phyloP scores from a whole-genome alignment of 2,888 invertebrate species.

The Megalurothrips usitatus region DNA sequence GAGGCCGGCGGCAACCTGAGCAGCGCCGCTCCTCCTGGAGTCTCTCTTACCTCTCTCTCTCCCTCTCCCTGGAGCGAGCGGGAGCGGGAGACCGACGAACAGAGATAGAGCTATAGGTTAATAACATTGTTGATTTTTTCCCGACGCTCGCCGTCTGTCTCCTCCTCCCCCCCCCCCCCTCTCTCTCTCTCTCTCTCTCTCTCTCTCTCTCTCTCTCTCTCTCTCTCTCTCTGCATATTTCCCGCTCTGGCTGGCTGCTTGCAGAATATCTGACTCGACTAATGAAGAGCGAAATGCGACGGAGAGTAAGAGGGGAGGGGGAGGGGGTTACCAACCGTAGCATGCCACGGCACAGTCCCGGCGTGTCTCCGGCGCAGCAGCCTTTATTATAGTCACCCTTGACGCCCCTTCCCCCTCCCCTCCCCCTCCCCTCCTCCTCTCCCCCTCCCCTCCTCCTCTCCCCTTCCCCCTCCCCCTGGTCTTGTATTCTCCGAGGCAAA shows the following conservation, averaged over 20 bases:
- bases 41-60: too few species aligned
- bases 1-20: slow-evolving; percentile 32
- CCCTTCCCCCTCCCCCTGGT: too few species aligned
- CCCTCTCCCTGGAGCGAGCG: background rate
- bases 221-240: slow-evolving; percentile 28
- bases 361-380: too few species aligned
- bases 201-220: slow-evolving; percentile 30
- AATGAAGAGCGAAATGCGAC: background rate
- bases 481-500: background rate
- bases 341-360: too few species aligned
- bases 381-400: too few species aligned
- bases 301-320: too few species aligned
- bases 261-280: too few species aligned
- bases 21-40: background rate
- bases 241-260: background rate
- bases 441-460: too few species aligned
- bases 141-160: slow-evolving; percentile 20
- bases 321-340: too few species aligned
- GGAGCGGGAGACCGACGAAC: slow-evolving; percentile 29
- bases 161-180: slow-evolving; percentile 28
- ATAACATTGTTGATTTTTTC: too few species aligned
- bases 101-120: slow-evolving; percentile 12
- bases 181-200: slow-evolving; percentile 33
- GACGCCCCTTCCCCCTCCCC: too few species aligned
- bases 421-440: too few species aligned